phyloP scores from a whole-genome alignment of 2,888 invertebrate species.

The Miltochrista miniata region DNA sequence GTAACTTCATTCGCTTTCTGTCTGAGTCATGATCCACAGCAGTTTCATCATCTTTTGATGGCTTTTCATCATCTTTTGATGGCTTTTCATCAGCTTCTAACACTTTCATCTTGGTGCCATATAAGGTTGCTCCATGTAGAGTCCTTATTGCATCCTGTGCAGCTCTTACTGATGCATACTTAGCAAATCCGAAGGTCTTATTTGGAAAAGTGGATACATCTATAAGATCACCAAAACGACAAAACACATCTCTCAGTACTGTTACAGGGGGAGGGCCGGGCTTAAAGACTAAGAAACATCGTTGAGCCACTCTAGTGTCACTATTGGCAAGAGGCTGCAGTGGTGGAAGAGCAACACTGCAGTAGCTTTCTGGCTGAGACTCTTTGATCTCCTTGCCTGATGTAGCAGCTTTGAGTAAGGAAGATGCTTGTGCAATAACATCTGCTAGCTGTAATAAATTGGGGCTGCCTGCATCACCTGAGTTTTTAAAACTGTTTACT shows the following conservation, averaged over 20 bases:
- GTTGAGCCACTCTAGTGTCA: constrained; percentile 85
- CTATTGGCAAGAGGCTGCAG: constrained; percentile 86
- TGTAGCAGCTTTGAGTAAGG: constrained; percentile 87
- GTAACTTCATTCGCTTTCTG: constrained; percentile 57
- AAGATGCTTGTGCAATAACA: constrained; percentile 90
- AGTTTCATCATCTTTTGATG: constrained; percentile 41
- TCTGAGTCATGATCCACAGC: constrained; percentile 49
- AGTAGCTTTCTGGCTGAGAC: constrained; percentile 64
- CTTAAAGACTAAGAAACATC: constrained; percentile 87
- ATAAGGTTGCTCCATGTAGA: constrained; percentile 92
- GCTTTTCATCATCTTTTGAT: constrained; percentile 46
- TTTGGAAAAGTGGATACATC: constrained; percentile 94
- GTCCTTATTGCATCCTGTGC: constrained; percentile 89
- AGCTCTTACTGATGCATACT: constrained; percentile 90
- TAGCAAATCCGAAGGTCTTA: constrained; percentile 96
- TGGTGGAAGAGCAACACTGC: constrained; percentile 89
- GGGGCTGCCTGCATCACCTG: constrained; percentile 56
- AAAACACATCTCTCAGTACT: constrained; percentile 92
- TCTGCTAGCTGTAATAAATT: constrained; percentile 88
- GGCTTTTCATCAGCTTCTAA: constrained; percentile 92
- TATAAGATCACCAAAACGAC: constrained; percentile 95
- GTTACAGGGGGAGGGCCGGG: constrained; percentile 88
- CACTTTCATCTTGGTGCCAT: constrained; percentile 92
- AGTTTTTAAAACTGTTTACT: constrained; percentile 67
- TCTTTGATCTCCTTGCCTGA: constrained; percentile 45